Base-by-base conservation (phyloP, 2,113 vertebrate genomes). In the Rallus limicola region DNA sequence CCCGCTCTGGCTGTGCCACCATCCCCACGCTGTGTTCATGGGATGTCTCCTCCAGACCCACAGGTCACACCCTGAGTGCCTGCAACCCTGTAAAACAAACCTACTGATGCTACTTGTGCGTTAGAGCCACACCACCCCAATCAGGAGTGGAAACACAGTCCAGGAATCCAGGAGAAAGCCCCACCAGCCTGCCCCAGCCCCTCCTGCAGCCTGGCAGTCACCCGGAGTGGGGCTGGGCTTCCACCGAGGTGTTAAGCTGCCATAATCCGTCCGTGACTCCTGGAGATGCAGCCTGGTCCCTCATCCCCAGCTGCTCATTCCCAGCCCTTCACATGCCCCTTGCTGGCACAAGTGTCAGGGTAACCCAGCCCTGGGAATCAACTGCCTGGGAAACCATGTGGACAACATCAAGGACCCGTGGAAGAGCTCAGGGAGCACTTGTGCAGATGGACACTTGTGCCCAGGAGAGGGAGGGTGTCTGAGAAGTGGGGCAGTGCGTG, bases 271-370 rank as follows among this genome's bases (percentile, higher is more conserved):
- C 42, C 1, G 3, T 86, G 60, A 28, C 50, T 78, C 58, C 80
- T 85, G 68, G 25, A 84, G 56, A 65, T 2, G 1, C 60, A 86
- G 70, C 60, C 11, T 7, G 16, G 36, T 72, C 42, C 60, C 55
- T 90, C 2, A 4, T 33, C 82, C 55, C 62, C 82, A 90, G 90
- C 60, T 92, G 86, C 77, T 92, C 82, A 90, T 90, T 86, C 86
- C 42, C 82, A 92, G 81, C 40, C 59, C 81, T 82, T 86, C 90
- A 82, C 85, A 85, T 69, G 46, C 56, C 67, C 11, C 0, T 4
- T 2, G 11, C 26, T 52, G 70, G 10, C 65, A 72, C 76, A 90
- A 78, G 71, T 68, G 77, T 82, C 40, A 34, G 59, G 26, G 75
- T 19, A 56, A 46, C 40, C 33, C 34, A 68, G 59, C n/a, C 36